Percentiles rank a stretch among this genome's conserved stretches.
phyloP scores from a whole-genome alignment of 2,113 vertebrate species.

The Coturnix japonica region DNA sequence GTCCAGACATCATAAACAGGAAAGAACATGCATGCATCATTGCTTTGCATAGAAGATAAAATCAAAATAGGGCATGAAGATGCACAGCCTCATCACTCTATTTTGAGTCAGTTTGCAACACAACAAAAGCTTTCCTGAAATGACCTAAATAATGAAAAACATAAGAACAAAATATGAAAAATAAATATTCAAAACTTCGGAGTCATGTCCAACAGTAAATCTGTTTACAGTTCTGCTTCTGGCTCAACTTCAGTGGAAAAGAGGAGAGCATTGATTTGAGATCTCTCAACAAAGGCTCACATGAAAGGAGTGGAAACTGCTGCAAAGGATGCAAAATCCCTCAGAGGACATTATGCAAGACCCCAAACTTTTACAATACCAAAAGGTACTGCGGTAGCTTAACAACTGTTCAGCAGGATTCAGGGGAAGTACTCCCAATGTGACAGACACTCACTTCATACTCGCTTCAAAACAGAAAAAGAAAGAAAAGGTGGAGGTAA shows the following conservation, averaged over 20 bases:
- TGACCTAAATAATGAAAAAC: not conserved
- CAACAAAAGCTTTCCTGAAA: not conserved
- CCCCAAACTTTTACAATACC: not conserved
- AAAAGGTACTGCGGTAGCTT: not conserved
- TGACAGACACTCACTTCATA: not conserved
- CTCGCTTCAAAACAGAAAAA: not conserved
- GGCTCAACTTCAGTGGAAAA: not conserved
- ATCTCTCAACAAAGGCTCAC: not conserved
- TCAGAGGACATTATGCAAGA: not conserved
- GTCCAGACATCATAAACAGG: not conserved
- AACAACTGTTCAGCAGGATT: not conserved
- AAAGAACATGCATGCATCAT: not conserved
- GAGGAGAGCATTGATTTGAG: not conserved
- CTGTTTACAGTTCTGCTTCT: slow-evolving; percentile 18
- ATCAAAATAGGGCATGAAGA: not conserved
- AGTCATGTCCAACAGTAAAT: not conserved
- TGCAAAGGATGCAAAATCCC: slow-evolving; percentile 3
- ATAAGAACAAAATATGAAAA: not conserved
- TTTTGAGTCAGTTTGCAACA: not conserved
- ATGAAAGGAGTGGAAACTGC: slow-evolving; percentile 15
- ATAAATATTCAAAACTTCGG: slow-evolving; percentile 14
- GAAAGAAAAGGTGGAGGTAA: not conserved
- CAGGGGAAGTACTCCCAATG: not conserved
- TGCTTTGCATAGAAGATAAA: not conserved
- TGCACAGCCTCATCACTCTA: not conserved